Evolutionary conservation across 2,797 vertebrate species (phyloP), one percentile per base, ranked within the genome.

Genomic region (Hyperoplus immaculatus): DNA sequence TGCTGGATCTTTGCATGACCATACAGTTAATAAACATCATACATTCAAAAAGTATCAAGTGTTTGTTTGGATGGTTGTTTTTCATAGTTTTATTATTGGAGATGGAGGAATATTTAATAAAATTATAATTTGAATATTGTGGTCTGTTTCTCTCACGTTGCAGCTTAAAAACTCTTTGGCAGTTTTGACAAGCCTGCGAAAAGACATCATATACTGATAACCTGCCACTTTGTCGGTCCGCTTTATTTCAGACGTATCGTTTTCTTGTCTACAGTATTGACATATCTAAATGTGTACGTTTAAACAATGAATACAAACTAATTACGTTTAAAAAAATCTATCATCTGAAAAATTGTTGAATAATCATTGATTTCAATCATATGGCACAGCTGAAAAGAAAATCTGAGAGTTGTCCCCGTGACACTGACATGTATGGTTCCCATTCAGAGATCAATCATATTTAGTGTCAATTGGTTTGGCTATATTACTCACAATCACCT

Each of bases 1-100:
- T 97, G 98, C 97, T 98, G 97, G 97, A 96, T 87, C 92, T 99
- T 99, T 93, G 97, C 97, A 99, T 99, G 98, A 97, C 90, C 89
- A 96, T 97, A 96, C 93, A 96, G 96, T 96, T 95, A 97, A 97
- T 96, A 97, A 97, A 97, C 96, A 95, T 93, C 93, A 96, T 96
- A 96, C 95, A 94, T 94, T 43, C 92, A 88, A 95, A 96, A 97
- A 95, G 91, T 94, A 95, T 91, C 83, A 94, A 92, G 95, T 96
- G 96, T 96, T 96, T 93, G 93, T 90, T 91, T 97, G 95, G 95
- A 96, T 96, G 96, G 96, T 97, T 96, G 95, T 96, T 95, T 94
- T 96, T 97, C 92, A 96, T 96, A 96, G 94, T 92, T 97, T 96
- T 97, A 95, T 95, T 95, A 96, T 92, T 95, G 95, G n/a, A 96